Conservation (phyloP, 1,140 invertebrate species). For the Polypedilum vanderplanki region DNA sequence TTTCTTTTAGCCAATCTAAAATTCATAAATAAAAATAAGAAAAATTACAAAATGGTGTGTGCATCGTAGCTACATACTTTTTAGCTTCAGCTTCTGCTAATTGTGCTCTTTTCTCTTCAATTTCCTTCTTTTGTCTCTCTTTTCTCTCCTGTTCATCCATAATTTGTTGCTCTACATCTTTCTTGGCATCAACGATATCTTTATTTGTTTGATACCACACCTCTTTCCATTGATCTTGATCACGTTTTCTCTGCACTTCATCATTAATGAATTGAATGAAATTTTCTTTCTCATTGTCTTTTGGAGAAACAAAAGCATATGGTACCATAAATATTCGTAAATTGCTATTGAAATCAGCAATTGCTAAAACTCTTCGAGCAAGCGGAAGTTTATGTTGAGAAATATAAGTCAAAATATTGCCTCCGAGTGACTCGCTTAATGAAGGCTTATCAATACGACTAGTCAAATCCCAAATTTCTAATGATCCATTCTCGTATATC, state of each 20-base stretch:
- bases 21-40: background rate
- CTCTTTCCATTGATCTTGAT: conserved; percentile 39
- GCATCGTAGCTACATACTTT: conserved; percentile 27
- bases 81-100: conserved; percentile 25
- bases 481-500: conserved; percentile 47
- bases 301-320: conserved; percentile 40
- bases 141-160: conserved; percentile 39
- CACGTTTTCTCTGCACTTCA: conserved; percentile 38
- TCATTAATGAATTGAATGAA: conserved; percentile 2
- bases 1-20: background rate
- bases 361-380: conserved; percentile 48
- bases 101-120: conserved; percentile 20
- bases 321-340: conserved; percentile 53
- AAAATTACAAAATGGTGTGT: too few species aligned
- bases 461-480: conserved; percentile 53
- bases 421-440: conserved; percentile 42
- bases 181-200: conserved; percentile 41
- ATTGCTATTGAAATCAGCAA: conserved; percentile 54
- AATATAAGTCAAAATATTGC: conserved; percentile 47
- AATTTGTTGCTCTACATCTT: conserved; percentile 36
- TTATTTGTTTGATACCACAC: conserved; percentile 41
- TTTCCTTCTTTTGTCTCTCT: conserved; percentile 33
- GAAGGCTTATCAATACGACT: conserved; percentile 48
- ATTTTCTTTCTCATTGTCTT: conserved; percentile 36
- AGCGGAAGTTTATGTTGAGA: conserved; percentile 46